These are phyloP conservation scores for Ochlodes sylvanus DNA, from an alignment of 2,888 invertebrate species.

Conservation along the genomic window DNA sequence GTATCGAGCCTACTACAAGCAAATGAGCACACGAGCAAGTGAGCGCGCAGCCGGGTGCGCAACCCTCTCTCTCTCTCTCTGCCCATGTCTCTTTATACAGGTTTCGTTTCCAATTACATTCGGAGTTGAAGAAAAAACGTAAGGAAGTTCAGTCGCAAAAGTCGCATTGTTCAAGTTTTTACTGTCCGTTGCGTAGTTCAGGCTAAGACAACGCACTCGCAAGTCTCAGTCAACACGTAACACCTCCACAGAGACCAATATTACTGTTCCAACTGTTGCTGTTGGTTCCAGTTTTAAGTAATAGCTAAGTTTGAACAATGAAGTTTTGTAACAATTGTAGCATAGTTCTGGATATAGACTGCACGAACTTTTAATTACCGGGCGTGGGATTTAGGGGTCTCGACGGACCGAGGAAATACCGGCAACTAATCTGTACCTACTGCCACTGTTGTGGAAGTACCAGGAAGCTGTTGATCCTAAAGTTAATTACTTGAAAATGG, in stretches of 20 bases:
- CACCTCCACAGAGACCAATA: not conserved
- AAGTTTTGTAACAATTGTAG: not conserved
- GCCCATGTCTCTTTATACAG: too few species aligned
- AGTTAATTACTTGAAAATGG: slow-evolving; percentile 1
- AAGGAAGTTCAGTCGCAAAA: too few species aligned
- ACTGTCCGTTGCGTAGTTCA: not conserved
- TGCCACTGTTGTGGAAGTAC: not conserved
- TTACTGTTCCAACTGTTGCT: not conserved
- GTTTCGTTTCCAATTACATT: too few species aligned
- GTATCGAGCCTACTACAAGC: too few species aligned
- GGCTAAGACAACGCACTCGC: too few species aligned
- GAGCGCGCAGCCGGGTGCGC: too few species aligned
- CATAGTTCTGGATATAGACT: slow-evolving; percentile 1
- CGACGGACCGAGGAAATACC: slow-evolving; percentile 15
- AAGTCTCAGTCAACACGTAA: not conserved
- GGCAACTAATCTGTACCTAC: slow-evolving; percentile 7
- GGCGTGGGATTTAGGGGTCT: slow-evolving; percentile 11
- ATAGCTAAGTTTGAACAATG: too few species aligned
- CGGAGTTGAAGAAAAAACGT: too few species aligned
- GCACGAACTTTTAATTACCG: slow-evolving; percentile 32
- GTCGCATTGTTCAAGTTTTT: not conserved
- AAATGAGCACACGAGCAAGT: too few species aligned
- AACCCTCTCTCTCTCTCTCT: too few species aligned
- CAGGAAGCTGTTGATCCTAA: not conserved
- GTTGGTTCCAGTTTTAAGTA: too few species aligned